Base-by-base conservation (phyloP, 1,140 invertebrate species). In the Venturia canescens region DNA sequence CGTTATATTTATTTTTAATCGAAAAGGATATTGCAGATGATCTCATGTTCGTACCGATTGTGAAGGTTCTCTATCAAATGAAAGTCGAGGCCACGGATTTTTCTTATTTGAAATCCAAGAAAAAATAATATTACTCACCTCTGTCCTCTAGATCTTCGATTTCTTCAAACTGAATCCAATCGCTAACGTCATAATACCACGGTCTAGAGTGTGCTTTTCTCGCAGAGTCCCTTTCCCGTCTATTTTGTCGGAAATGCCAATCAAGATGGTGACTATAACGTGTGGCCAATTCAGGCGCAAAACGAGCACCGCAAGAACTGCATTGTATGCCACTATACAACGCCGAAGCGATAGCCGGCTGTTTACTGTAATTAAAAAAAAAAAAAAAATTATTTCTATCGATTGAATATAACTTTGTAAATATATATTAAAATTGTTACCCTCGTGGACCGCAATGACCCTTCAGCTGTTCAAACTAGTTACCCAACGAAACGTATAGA, bases 231-330 rank as follows among this genome's bases (percentile, higher is more conserved):
- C 97, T 95, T 85, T 98, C 97, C 63, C 95, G 93, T 13, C 97
- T 92, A 91, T 99, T 99, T 89, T 98, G 96, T 13, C 98, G 92
- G 91, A 99, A 99, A 92, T 99, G 98, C 98, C 98, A 99, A 91
- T 99, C 98, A 34, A 99, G 93, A 92, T 99, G 98, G 88, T 98
- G 96, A 82, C 96, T 96, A 88, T 99, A 97, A 76, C 95, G 94
- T 34, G 97, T 96, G 0, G 96, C 97, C 86, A 97, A 95, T 88
- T 97, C 96, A 0, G 96, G 95, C 15, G 96, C 95, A 90, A 99
- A 99, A 57, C 98, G 93, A 31, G 97, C 94, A 21, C 98, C 98
- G 92, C 98, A 99, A 27, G 97, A 97, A 78, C 96, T 96, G 91
- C 98, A 99, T 89, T 99, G 98, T 92, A 98, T 97, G 7, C 98